Percentiles rank a stretch among this genome's conserved stretches.
phyloP scores from a whole-genome alignment of 2,113 vertebrate species.

The Stomatorhinus ivindoensis region DNA sequence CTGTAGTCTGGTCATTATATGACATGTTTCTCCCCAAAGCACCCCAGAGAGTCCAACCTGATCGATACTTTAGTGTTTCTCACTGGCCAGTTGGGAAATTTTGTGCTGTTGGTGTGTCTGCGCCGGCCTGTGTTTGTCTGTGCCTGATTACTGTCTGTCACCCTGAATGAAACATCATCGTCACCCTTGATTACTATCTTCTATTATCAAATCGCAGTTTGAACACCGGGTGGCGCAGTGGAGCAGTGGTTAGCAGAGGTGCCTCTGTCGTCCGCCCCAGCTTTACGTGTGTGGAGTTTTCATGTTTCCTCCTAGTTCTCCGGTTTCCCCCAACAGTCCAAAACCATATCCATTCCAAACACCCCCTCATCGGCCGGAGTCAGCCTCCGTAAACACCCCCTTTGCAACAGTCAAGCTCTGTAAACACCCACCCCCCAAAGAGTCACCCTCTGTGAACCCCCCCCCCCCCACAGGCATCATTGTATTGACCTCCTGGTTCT shows the following conservation, averaged over 20 bases:
- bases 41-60: slow-evolving; percentile 42
- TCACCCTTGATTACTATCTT: neutral
- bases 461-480: neutral
- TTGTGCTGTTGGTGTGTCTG: neutral
- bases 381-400: neutral
- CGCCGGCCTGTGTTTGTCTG: neutral
- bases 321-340: neutral
- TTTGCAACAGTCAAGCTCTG: neutral
- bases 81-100: neutral
- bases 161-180: neutral
- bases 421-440: neutral
- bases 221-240: neutral
- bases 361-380: neutral
- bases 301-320: neutral
- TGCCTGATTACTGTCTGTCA: neutral
- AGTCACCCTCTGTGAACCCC: too few species aligned
- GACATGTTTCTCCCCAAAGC: slow-evolving; percentile 43
- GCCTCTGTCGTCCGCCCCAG: neutral
- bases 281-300: neutral
- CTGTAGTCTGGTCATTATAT: slow-evolving; percentile 52
- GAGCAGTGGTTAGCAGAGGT: neutral
- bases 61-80: slow-evolving; percentile 46
- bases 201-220: neutral
- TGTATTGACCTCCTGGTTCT: neutral
- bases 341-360: neutral